Evolutionary conservation across 2,113 vertebrate genomes (phyloP).

Genomic region (Apistogramma diplotaenia): DNA sequence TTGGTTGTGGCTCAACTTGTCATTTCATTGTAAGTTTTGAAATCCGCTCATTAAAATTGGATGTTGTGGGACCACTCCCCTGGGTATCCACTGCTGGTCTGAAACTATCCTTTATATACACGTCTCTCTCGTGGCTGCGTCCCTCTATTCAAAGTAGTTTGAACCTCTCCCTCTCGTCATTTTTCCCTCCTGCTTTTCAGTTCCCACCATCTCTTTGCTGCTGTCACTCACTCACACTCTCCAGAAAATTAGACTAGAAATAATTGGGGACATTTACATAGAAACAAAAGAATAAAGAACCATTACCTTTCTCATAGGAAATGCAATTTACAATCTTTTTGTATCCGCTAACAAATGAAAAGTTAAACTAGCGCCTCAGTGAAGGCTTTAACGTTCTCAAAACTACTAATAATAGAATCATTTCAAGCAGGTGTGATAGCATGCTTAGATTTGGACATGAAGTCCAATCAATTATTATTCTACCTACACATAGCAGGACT

Average conservation of each 20-base stretch:
- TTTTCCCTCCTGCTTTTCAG: constrained; percentile 6
- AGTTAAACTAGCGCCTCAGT: background rate
- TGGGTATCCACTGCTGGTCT: constrained; percentile 23
- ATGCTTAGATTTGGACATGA: background rate
- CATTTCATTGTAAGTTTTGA: constrained; percentile 33
- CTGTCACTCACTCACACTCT: constrained; percentile 6
- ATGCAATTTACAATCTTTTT: background rate
- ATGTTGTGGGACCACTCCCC: constrained; percentile 32
- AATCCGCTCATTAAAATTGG: constrained; percentile 52
- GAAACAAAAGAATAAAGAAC: background rate
- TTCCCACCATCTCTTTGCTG: constrained; percentile 4
- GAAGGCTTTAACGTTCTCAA: background rate
- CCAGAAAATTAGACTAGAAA: constrained; percentile 8
- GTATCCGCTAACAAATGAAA: background rate
- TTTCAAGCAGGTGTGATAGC: background rate
- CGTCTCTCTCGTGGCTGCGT: background rate
- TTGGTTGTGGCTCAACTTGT: constrained; percentile 32
- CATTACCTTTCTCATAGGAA: background rate
- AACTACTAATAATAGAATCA: background rate
- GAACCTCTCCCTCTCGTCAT: background rate
- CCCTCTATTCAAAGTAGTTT: background rate
- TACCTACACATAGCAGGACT: background rate
- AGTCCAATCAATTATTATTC: background rate
- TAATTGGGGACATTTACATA: constrained; percentile 15
- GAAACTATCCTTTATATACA: constrained; percentile 20